These are phyloP conservation scores for Pocota personata DNA, from an alignment of 2,888 invertebrate genomes.

Conservation along the genomic window DNA sequence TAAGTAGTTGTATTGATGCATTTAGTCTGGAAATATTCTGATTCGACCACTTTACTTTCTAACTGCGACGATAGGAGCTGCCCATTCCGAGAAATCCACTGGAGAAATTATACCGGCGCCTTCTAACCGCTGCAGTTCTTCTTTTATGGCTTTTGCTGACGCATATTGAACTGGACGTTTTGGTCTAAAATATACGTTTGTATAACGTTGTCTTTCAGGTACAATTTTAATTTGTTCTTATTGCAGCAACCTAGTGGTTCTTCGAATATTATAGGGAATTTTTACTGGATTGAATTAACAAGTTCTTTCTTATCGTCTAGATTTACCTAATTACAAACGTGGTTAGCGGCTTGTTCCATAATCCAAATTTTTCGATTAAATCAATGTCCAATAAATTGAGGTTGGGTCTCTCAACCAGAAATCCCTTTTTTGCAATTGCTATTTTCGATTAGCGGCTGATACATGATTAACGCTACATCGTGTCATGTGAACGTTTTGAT, in stretches of 20 bases:
- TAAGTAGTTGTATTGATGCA: no score
- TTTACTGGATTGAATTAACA: no score
- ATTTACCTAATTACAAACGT: no score
- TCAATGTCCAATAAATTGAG: no score
- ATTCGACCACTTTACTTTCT: slow-evolving; percentile 54
- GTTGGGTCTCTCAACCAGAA: no score
- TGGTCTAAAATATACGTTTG: slow-evolving; percentile 2
- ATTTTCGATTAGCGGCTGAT: no score
- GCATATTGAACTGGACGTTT: slow-evolving; percentile 19
- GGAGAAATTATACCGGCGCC: slow-evolving; percentile 71
- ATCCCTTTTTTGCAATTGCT: no score
- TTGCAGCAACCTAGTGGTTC: slow-evolving; percentile 34
- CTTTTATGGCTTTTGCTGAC: slow-evolving; percentile 5
- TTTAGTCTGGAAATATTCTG: slow-evolving; percentile 71
- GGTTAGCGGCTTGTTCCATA: no score
- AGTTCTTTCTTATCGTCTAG: no score
- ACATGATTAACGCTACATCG: no score
- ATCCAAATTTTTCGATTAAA: no score
- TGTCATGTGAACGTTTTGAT: no score
- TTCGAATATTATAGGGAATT: slow-evolving; percentile 22
- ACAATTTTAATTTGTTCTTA: slow-evolving; percentile 14
- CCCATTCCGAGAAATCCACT: slow-evolving; percentile 30
- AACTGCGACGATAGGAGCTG: slow-evolving; percentile 21
- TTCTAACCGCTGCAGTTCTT: slow-evolving; percentile 18
- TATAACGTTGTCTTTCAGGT: slow-evolving; percentile 4